Percentiles rank a stretch among this genome's conserved stretches.
These are phyloP conservation scores for Pentamera pediparva DNA, from an alignment of 53 echinoderm and acorn worm genomes.

Conservation along the genomic window DNA sequence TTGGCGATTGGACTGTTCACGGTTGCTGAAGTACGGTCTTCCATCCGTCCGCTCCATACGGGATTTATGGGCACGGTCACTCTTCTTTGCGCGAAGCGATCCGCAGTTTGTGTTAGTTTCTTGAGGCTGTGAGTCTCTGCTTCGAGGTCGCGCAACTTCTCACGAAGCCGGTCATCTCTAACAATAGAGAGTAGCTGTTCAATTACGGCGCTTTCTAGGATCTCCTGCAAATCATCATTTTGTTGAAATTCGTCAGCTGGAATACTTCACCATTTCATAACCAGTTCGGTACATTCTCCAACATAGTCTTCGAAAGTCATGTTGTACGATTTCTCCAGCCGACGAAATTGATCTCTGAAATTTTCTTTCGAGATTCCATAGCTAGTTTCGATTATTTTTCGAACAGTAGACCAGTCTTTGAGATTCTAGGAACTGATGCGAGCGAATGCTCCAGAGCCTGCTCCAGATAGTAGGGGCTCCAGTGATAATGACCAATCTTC, in stretches of 20 bases:
- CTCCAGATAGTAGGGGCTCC: slow-evolving; percentile 16
- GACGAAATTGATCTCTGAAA: slow-evolving; percentile 14
- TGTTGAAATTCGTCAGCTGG: neutral
- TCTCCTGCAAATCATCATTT: neutral
- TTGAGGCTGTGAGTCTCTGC: neutral
- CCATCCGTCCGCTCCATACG: neutral
- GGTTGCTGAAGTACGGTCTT: neutral
- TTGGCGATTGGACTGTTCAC: neutral
- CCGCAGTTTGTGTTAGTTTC: neutral
- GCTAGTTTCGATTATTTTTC: neutral
- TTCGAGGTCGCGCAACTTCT: slow-evolving; percentile 4
- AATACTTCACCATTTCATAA: slow-evolving; percentile 23
- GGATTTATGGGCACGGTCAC: neutral
- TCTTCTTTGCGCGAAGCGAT: slow-evolving; percentile 4
- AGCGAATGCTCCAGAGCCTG: slow-evolving; percentile 5
- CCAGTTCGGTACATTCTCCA: neutral
- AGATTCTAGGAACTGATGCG: neutral
- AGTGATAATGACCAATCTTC: slow-evolving; percentile 1
- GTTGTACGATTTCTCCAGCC: neutral
- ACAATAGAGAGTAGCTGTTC: slow-evolving; percentile 14
- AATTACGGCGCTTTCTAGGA: slow-evolving; percentile 9
- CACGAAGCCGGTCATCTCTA: neutral
- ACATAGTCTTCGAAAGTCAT: slow-evolving; percentile 22
- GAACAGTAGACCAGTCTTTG: neutral
- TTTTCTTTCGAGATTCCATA: slow-evolving; percentile 9